Base-by-base conservation (phyloP, 1,140 invertebrate genomes). In the Pararge aegeria region DNA sequence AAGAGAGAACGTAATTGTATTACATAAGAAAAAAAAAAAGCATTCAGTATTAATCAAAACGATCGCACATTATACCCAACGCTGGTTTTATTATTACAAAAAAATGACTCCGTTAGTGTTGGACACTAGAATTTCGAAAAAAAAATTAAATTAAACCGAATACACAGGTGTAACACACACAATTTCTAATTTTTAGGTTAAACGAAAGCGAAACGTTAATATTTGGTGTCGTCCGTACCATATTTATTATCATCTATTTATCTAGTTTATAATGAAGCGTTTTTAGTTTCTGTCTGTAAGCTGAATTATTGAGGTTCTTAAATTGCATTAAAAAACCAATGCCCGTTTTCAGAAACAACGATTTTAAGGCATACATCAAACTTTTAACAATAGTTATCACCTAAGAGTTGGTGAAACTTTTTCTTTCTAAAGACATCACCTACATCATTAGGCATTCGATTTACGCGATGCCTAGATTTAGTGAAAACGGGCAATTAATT, bases 181-280 rank as follows among this genome's bases (percentile, higher is more conserved):
- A 24, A 24, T 24, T 67, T 69, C 46, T 62, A 49, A 63, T 55
- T 64, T 68, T 64, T 58, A 58, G 54, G 48, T 69, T 52, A 65
- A 49, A 52, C 56, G 55, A 62, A 62, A 55, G 29, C 29, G 48
- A 68, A 68, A 50, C 40, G 62, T 73, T 68, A 68, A 71, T 74
- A 73, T 73, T 73, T 75, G 72, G 72, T 67, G 62, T 74, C 66
- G 55, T 61, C 50, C 56, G 61, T 64, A 69, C 54, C 40, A 59
- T 55, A 55, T 62, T 42, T 16, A 16, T 50, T 49, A 27, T 53
- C 49, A 64, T 18, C 44, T 53, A 57, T 38, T 21, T 21, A 55
- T 2, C 10, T n/a, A n/a, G n/a, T n/a, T n/a, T n/a, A n/a, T n/a
- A n/a, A n/a, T n/a, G n/a, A n/a, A n/a, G 55, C 46, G 13, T 44